Evolutionary conservation across 2,113 vertebrate species (phyloP), one percentile per base, ranked within the genome.

Genomic region (Ifrita kowaldi): DNA sequence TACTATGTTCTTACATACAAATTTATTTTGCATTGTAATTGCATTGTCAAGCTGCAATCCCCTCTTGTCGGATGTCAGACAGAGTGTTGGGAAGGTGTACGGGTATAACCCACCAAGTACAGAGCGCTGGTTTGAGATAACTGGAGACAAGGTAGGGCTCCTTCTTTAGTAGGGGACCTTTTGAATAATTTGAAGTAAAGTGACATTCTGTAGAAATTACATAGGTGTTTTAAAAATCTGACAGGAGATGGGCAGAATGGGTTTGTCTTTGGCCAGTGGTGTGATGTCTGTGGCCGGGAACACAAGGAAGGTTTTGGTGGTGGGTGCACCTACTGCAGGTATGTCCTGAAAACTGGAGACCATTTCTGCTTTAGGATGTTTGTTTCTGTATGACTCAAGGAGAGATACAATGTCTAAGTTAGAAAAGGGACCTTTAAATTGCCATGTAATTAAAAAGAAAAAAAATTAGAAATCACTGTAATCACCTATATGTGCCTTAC

Each of bases 181-280:
- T 20, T 13, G 32, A 64, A 87, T 63, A 53, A 69, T 41, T 49
- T 37, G 63, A 90, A 77, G 15, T 67, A 11, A 50, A 39, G 24
- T 20, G 27, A 21, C 24, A 12, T 77, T 75, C 56, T 73, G 46
- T 93, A 69, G 52, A 75, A 81, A 59, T 95, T 18, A 97, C 49
- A 41, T 9, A 49, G 14, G 2, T 78, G 42, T 93, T 87, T 84
- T 83, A 46, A 93, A 93, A 73, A 93, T 62, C 69, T 53, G 15
- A 50, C 95, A 98, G 98, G 96, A 65, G 0, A 97, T 96, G 97
- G 97, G 95, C 73, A 98, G 98, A 75, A 97, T 97, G 95, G 98
- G 98, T 28, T 93, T 97, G 4, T 98, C 98, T 42, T 65, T 98
- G 92, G 98, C 98, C 27, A 98, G 98, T 13, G 98, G 98, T 37